These are phyloP conservation scores for Macrotis lagotis DNA, from an alignment of 2,113 vertebrate species.

Conservation along the genomic window DNA sequence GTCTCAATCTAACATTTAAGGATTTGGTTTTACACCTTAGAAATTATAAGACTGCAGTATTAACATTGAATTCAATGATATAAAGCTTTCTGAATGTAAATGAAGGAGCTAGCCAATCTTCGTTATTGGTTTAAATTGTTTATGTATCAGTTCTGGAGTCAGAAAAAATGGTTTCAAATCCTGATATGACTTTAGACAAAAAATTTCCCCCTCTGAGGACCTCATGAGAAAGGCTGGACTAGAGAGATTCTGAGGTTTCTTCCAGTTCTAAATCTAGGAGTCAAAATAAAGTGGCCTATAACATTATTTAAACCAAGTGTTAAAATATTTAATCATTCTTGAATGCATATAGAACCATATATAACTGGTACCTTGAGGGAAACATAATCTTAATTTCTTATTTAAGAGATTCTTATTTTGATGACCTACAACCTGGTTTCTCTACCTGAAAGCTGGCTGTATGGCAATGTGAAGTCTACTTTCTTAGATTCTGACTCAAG, in stretches of 20 bases:
- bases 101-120: slow-evolving; percentile 19
- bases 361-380: background rate
- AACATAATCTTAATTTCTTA: slow-evolving; percentile 24
- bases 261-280: background rate
- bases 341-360: background rate
- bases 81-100: slow-evolving; percentile 36
- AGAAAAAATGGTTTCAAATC: slow-evolving; percentile 8
- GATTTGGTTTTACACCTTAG: slow-evolving; percentile 7
- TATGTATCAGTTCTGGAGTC: background rate
- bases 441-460: accelerated
- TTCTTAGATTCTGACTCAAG: slow-evolving; percentile 10
- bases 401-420: slow-evolving; percentile 36
- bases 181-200: background rate
- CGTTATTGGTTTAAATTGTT: slow-evolving; percentile 5
- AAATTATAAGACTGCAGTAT: background rate
- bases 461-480: background rate
- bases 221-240: background rate
- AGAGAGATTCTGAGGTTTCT: background rate
- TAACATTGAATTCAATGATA: slow-evolving; percentile 29
- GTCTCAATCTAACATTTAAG: slow-evolving; percentile 32
- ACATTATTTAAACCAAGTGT: background rate
- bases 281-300: background rate
- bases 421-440: background rate
- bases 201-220: background rate
- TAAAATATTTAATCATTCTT: background rate